These are phyloP conservation scores for Zaprionus africanus DNA, from an alignment of 1,140 invertebrate species.

Conservation along the genomic window DNA sequence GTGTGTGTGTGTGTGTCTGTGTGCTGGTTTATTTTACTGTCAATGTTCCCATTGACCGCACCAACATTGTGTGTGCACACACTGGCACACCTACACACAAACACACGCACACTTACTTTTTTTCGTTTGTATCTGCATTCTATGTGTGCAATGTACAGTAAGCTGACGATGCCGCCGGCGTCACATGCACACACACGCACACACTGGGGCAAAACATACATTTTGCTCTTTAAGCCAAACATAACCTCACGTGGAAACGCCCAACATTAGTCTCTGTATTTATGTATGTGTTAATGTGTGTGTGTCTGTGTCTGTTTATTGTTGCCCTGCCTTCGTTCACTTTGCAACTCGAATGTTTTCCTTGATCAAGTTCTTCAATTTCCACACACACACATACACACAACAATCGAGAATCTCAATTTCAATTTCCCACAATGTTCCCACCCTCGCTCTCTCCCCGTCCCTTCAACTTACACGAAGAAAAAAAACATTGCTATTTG, in stretches of 20 bases:
- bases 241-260: slow-evolving; percentile 82
- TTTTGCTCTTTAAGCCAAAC: slow-evolving; percentile 55
- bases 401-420: slow-evolving; percentile 41
- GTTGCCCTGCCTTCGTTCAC: slow-evolving; percentile 32
- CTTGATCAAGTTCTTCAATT: slow-evolving; percentile 57
- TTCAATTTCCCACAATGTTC: slow-evolving; percentile 64
- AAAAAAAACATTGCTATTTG: slow-evolving; percentile 51
- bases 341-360: slow-evolving; percentile 69
- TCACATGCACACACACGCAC: slow-evolving; percentile 8
- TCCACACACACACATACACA: slow-evolving; percentile 20
- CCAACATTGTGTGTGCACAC: slow-evolving; percentile 23
- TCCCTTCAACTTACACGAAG: slow-evolving; percentile 59
- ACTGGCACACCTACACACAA: slow-evolving; percentile 42
- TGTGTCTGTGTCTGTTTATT: slow-evolving; percentile 28
- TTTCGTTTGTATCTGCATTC: slow-evolving; percentile 45
- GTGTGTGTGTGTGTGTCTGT: slow-evolving; percentile 12
- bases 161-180: slow-evolving; percentile 33
- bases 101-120: slow-evolving; percentile 2
- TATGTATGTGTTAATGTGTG: slow-evolving; percentile 16
- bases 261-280: slow-evolving; percentile 61
- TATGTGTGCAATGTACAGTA: slow-evolving; percentile 61
- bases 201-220: neutral
- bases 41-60: slow-evolving; percentile 49
- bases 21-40: slow-evolving; percentile 36
- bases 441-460: slow-evolving; percentile 34